A percentile compares a stretch with the other conserved stretches of the same genome.
These are phyloP conservation scores for Papilio machaon DNA, from an alignment of 1,140 invertebrate genomes.

Conservation along the genomic window DNA sequence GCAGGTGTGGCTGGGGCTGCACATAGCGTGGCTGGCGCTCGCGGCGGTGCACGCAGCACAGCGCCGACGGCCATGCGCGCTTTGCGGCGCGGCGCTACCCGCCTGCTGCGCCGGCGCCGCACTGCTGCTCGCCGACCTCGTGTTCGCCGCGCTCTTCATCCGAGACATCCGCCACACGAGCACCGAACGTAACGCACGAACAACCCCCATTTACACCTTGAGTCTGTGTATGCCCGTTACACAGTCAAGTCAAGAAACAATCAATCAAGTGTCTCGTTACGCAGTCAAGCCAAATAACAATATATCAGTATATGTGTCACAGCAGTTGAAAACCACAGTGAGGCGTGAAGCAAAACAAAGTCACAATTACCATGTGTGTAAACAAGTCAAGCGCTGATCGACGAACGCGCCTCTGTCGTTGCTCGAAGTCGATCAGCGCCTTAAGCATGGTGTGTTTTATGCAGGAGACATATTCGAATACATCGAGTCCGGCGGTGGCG, in stretches of 20 bases:
- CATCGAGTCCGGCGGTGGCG: conserved; percentile 42
- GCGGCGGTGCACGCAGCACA: conserved; percentile 50
- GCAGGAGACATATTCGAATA: conserved; percentile 50
- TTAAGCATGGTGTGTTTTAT: not conserved
- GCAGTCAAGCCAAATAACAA: no score
- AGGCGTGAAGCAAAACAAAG: no score
- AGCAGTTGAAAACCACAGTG: no score
- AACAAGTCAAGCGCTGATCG: no score
- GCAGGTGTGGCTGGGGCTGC: conserved; percentile 57
- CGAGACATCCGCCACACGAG: conserved; percentile 51
- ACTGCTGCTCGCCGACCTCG: conserved; percentile 54
- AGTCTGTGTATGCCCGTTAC: no score
- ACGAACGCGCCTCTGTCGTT: no score
- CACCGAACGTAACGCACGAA: conserved; percentile 54
- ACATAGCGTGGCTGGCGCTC: conserved; percentile 59
- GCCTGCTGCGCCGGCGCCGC: conserved; percentile 57
- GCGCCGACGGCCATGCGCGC: conserved; percentile 50
- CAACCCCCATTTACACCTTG: no score
- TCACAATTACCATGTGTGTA: no score
- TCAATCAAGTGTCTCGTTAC: no score
- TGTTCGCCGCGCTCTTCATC: conserved; percentile 54
- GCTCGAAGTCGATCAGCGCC: not conserved
- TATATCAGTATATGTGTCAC: no score
- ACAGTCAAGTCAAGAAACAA: no score
- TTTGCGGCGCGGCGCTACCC: conserved; percentile 56